Evolutionary conservation across 2,113 vertebrate species (phyloP).

Genomic region (Meleagris gallopavo): DNA sequence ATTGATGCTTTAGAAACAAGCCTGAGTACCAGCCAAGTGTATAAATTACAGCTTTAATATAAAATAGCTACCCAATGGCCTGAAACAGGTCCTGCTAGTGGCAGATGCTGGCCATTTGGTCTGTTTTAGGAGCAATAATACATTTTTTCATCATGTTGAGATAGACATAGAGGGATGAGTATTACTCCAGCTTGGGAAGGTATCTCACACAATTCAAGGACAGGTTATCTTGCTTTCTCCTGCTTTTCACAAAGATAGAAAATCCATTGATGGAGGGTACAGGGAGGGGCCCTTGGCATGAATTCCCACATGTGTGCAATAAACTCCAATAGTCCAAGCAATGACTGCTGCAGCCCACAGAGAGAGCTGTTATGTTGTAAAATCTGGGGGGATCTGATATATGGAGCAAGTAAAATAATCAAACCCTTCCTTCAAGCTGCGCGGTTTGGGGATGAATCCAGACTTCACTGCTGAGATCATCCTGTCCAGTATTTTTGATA

Average conservation of each 20-base stretch:
- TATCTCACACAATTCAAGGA: background rate
- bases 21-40: slow-evolving; percentile 61
- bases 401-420: background rate
- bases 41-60: slow-evolving; percentile 72
- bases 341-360: background rate
- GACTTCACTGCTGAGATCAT: background rate
- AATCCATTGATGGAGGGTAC: background rate
- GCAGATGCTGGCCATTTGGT: background rate
- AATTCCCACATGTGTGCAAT: background rate
- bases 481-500: background rate
- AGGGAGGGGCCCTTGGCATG: background rate
- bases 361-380: background rate
- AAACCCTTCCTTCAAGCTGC: background rate
- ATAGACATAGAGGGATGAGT: background rate
- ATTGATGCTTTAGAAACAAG: slow-evolving; percentile 73
- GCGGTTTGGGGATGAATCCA: background rate
- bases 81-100: background rate
- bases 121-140: background rate
- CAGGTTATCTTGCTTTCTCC: background rate
- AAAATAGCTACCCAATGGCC: slow-evolving; percentile 1
- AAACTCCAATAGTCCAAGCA: background rate
- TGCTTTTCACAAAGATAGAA: background rate
- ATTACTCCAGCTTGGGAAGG: background rate
- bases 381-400: background rate
- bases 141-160: background rate